Evolutionary conservation across 2,888 invertebrate species (phyloP), one percentile per base, ranked within the genome.

Genomic region (Conchocele bisecta): DNA sequence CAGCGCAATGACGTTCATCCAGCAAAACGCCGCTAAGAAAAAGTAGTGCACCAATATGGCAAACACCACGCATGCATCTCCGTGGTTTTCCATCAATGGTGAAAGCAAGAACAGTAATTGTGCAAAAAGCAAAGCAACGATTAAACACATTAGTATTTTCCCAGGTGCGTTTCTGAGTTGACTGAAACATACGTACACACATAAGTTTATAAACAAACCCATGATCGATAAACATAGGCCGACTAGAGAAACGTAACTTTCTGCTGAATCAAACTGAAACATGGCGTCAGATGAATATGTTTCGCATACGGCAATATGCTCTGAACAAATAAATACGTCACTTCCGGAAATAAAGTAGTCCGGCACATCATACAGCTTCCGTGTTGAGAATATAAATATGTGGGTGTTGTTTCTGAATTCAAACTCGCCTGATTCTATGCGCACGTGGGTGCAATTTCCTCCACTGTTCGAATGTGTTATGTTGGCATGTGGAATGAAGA

Each of bases 181-280:
- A 0, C 92, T 90, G 20, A 93, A 90, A 20, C 91, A 65, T 28
- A 89, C 79, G 81, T 92, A 93, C 1, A 92, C 92, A 3, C 91
- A 72, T 17, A 93, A 86, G 73, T 92, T 92, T 5, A 92, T 75
- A 20, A 91, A 63, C 3, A 93, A 86, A 75, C 92, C 92, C 26
- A 92, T 75, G 42, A 92, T 87, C 0, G 93, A 93, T 11, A 93
- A 93, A 13, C 94, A 91, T 9, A 94, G 93, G 48, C 94, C 94
- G 79, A 94, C 92, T 48, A 94, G 91, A 13, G 94, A 94, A 53
- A 94, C 33, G 42, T 74, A 71, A 1, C 61, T 59, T 37, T 81
- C 77, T 3, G 67, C 33, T 17, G 42, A 41, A 15, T 70, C 60
- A 29, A 75, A 76, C 29, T 56, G 41, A 15, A 77, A 75, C 28